phyloP scores from a whole-genome alignment of 2,113 vertebrate genomes.

The Mirza zaza region DNA sequence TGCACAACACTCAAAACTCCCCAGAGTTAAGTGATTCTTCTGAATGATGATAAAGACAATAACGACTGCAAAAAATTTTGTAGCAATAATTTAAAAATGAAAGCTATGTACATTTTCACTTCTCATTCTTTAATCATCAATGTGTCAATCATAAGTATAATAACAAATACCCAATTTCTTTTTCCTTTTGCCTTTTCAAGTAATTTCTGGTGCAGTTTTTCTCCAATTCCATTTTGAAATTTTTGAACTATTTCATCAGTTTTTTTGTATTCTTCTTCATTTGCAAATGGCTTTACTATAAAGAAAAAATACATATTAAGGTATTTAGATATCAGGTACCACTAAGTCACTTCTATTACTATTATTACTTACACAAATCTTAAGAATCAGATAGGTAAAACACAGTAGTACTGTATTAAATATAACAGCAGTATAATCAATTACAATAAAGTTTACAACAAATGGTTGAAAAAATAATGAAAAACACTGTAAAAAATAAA shows the following conservation, averaged over 20 bases:
- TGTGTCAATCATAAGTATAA: slow-evolving; percentile 53
- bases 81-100: slow-evolving; percentile 30
- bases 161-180: slow-evolving; percentile 93
- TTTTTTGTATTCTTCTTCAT: slow-evolving; percentile 88
- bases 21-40: not conserved
- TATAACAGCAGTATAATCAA: not conserved
- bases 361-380: slow-evolving; percentile 23
- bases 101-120: not conserved
- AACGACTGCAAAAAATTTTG: not conserved
- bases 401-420: not conserved
- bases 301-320: slow-evolving; percentile 65
- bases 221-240: slow-evolving; percentile 91
- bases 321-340: not conserved
- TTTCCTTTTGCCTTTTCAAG: slow-evolving; percentile 90
- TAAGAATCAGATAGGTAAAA: slow-evolving; percentile 26
- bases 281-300: slow-evolving; percentile 93
- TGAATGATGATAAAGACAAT: not conserved
- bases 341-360: not conserved
- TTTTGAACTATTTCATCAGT: slow-evolving; percentile 88
- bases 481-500: slow-evolving; percentile 36
- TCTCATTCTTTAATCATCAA: slow-evolving; percentile 34
- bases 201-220: slow-evolving; percentile 92
- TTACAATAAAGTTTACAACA: not conserved
- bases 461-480: slow-evolving; percentile 21
- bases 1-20: not conserved